These are phyloP conservation scores for Mythimna vitellina DNA, from an alignment of 2,888 invertebrate genomes.

Conservation along the genomic window DNA sequence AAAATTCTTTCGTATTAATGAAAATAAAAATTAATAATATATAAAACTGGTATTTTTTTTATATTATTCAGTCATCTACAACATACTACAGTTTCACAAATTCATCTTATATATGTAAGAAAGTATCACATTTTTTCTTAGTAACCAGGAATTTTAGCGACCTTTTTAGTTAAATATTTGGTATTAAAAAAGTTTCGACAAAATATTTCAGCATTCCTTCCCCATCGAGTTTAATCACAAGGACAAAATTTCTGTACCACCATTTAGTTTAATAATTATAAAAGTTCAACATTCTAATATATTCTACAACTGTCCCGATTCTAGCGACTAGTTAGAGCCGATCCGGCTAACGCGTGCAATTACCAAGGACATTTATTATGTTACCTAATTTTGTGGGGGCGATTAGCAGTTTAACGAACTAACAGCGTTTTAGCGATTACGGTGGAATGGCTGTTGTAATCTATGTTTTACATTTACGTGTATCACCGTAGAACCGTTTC, in stretches of 20 bases:
- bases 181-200: constrained; percentile 1
- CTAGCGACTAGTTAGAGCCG: constrained; percentile 56
- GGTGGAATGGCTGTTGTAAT: constrained; percentile 65
- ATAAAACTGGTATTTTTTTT: too few species aligned
- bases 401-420: constrained; percentile 74
- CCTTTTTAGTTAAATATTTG: background rate
- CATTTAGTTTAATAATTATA: constrained; percentile 35
- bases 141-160: too few species aligned
- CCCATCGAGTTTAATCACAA: background rate
- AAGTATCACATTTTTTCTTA: too few species aligned
- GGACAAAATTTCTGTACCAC: constrained; percentile 30
- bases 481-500: constrained; percentile 46
- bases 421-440: constrained; percentile 70
- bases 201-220: background rate
- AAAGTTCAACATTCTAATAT: constrained; percentile 27
- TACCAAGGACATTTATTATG: constrained; percentile 69
- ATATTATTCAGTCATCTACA: too few species aligned
- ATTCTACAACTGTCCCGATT: constrained; percentile 38
- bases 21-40: too few species aligned
- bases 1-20: too few species aligned
- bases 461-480: constrained; percentile 63
- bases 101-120: too few species aligned
- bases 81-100: too few species aligned
- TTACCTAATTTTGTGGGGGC: constrained; percentile 70
- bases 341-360: constrained; percentile 64